phyloP scores from a whole-genome alignment of 2,888 invertebrate genomes.

The Nomada flava region DNA sequence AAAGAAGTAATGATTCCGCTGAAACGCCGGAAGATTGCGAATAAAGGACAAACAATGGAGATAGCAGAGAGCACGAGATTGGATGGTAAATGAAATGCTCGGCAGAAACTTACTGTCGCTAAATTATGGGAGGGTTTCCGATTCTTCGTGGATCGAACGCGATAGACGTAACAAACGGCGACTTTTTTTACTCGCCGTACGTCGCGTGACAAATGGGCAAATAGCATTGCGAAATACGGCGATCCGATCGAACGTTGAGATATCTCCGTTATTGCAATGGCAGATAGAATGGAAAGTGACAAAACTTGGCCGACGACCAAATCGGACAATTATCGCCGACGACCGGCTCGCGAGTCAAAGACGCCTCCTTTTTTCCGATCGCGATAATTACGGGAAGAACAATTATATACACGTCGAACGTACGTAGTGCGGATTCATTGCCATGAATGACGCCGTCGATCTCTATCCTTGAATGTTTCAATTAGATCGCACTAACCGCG shows the following conservation, averaged over 20 bases:
- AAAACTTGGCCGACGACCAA: conserved; percentile 36
- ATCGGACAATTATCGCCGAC: conserved; percentile 6
- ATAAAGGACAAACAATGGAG: no score
- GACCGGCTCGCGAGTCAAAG: background rate
- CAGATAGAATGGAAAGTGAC: conserved; percentile 28
- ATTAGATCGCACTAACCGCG: background rate
- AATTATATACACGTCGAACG: no score
- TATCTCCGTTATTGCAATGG: conserved; percentile 15
- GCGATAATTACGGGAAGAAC: background rate
- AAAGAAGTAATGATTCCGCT: background rate
- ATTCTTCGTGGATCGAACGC: background rate
- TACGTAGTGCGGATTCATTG: background rate
- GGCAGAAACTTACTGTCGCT: no score
- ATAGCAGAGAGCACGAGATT: no score
- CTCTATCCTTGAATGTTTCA: background rate
- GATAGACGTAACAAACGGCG: background rate
- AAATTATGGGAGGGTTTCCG: background rate
- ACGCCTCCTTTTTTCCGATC: background rate
- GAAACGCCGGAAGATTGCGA: no score
- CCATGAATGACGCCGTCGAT: background rate
- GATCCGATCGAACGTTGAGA: conserved; percentile 13
- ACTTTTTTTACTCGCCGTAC: background rate
- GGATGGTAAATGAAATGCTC: no score
- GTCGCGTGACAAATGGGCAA: conserved; percentile 33
- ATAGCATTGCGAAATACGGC: conserved; percentile 1